phyloP scores from a whole-genome alignment of 1,140 invertebrate species.

The Phocides pigmalion region DNA sequence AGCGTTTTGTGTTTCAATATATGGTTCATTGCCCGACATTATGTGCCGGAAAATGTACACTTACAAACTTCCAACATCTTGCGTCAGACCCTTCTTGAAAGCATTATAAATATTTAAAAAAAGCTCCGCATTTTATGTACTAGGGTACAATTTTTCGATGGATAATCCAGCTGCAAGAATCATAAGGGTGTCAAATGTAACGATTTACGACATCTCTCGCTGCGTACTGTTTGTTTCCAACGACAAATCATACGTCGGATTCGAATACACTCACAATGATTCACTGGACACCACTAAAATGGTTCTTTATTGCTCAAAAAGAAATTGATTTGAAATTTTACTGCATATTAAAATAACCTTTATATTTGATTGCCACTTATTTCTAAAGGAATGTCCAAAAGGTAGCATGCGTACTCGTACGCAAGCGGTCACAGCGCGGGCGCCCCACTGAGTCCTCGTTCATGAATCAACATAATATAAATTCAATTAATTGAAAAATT shows the following conservation, averaged over 20 bases:
- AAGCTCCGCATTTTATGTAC: slow-evolving; percentile 45
- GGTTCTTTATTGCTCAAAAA: slow-evolving; percentile 63
- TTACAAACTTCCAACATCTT: slow-evolving; percentile 9
- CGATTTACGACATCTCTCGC: slow-evolving; percentile 75
- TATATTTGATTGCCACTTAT: slow-evolving; percentile 69
- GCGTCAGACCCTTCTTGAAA: slow-evolving; percentile 30
- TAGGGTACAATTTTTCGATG: slow-evolving; percentile 50
- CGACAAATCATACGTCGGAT: slow-evolving; percentile 66
- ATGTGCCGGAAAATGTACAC: background rate
- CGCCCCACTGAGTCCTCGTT: slow-evolving; percentile 55
- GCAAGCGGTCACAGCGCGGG: slow-evolving; percentile 25
- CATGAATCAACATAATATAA: slow-evolving; percentile 64
- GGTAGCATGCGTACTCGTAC: slow-evolving; percentile 37
- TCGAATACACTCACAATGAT: slow-evolving; percentile 55
- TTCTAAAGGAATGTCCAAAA: slow-evolving; percentile 43
- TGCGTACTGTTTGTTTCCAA: slow-evolving; percentile 61
- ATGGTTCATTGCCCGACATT: background rate
- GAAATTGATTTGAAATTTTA: slow-evolving; percentile 78
- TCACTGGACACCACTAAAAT: slow-evolving; percentile 61
- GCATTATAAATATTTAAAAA: slow-evolving; percentile 61
- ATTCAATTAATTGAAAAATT: slow-evolving; percentile 65
- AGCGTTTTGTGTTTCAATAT: slow-evolving; percentile 20
- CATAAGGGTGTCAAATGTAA: slow-evolving; percentile 61
- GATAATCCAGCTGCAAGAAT: slow-evolving; percentile 64
- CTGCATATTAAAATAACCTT: slow-evolving; percentile 76